These are phyloP conservation scores for Drosophila lacteicornis DNA, from an alignment of 1,140 invertebrate species.

Conservation along the genomic window DNA sequence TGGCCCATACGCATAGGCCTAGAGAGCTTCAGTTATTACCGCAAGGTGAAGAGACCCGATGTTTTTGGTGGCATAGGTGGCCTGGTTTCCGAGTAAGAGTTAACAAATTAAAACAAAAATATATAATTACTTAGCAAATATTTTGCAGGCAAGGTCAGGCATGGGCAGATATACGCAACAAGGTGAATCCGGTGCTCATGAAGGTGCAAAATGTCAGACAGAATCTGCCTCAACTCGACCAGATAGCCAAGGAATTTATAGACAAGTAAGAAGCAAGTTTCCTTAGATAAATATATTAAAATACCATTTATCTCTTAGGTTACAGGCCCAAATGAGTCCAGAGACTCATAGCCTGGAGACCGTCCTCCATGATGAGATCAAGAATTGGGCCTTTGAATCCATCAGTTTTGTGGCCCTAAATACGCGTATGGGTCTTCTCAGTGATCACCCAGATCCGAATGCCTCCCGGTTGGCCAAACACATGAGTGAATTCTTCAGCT, in stretches of 20 bases:
- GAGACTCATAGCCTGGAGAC: constrained; percentile 86
- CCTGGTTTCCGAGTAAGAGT: constrained; percentile 62
- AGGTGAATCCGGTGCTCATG: constrained; percentile 75
- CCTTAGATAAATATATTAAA: too few relatives aligned
- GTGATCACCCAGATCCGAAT: constrained; percentile 85
- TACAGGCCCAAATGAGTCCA: constrained; percentile 85
- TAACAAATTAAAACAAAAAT: fast-evolving
- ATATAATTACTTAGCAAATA: not conserved
- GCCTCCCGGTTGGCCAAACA: constrained; percentile 86
- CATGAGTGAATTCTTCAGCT: constrained; percentile 86
- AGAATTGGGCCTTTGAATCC: constrained; percentile 90
- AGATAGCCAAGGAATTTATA: constrained; percentile 67
- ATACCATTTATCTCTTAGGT: constrained; percentile 71
- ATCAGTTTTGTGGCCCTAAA: constrained; percentile 89
- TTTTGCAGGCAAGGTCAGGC: constrained; percentile 59
- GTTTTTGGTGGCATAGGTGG: constrained; percentile 70
- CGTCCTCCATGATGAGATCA: constrained; percentile 88
- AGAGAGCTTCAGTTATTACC: constrained; percentile 72
- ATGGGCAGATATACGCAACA: constrained; percentile 72
- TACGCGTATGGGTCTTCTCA: constrained; percentile 66
- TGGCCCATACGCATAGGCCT: constrained; percentile 78
- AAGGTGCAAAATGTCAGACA: constrained; percentile 71
- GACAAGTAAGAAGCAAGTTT: constrained; percentile 43
- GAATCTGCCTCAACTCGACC: constrained; percentile 64
- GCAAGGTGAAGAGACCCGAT: constrained; percentile 65